Base-by-base conservation (phyloP, 2,113 vertebrate genomes). In the Percina caprodes region DNA sequence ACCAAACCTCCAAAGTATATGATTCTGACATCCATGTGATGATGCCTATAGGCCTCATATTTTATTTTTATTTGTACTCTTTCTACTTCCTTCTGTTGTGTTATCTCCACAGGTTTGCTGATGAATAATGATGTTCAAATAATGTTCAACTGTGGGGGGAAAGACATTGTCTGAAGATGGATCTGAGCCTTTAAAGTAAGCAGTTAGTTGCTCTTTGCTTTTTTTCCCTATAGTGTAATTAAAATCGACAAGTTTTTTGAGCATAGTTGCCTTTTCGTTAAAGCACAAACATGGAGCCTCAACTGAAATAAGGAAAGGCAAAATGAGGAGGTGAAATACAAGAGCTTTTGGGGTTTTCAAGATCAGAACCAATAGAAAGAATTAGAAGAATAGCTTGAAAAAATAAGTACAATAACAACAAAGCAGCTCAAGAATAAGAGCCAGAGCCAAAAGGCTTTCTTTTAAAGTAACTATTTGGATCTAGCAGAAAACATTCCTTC, bases 41-140 rank as follows among this genome's bases (percentile, higher is more conserved):
- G 1, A 51, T 51, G 55, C 66, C 63, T 15, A 14, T 39, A 26
- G 14, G n/a, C 26, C 55, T 39, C 0, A 2, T 15, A 15, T 59
- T 18, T 70, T 61, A 1, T 23, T 46, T 46, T 55, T 35, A 14
- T 65, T 35, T 23, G 11, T 3, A n/a, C 12, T 52, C 19, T 48
- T n/a, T 51, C 13, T 33, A 33, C 23, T 58, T 21, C 66, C 5
- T 23, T 45, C 19, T 19, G 52, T 49, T 42, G 15, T 26, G 49
- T 51, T 42, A 54, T 42, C 52, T 59, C 61, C 30, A 45, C 21
- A 73, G 78, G 51, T 59, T 73, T 49, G 10, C 69, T 58, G 24
- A 58, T 56, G 51, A 73, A 51, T 72, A 72, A 72, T 51, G 51
- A 23, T 72, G 59, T 39, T 30, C 26, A 30, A 72, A 72, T 51